These are phyloP conservation scores for Zaprionus vittiger DNA, from an alignment of 1,140 invertebrate species.

Conservation along the genomic window DNA sequence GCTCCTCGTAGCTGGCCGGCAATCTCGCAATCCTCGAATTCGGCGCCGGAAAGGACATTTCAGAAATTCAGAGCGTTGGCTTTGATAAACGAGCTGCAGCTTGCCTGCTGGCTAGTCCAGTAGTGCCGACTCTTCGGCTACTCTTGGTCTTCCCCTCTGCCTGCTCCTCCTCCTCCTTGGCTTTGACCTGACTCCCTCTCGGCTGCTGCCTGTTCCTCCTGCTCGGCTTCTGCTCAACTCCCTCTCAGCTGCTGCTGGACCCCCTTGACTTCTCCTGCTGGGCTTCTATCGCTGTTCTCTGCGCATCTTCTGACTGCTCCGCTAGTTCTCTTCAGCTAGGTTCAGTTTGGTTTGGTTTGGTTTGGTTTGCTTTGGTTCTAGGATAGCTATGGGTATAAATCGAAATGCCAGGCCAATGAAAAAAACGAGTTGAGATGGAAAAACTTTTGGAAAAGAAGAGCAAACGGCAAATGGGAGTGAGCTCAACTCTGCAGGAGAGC, in stretches of 20 bases:
- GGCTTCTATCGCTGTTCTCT: background rate
- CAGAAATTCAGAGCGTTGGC: conserved; percentile 77
- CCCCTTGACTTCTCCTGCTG: background rate
- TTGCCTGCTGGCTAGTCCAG: conserved; percentile 42
- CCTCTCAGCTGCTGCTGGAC: background rate
- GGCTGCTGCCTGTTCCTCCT: too few species aligned
- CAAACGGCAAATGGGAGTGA: conserved; percentile 26
- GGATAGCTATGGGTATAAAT: conserved; percentile 38
- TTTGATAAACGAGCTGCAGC: conserved; percentile 73
- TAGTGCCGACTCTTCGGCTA: background rate
- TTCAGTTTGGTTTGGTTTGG: background rate
- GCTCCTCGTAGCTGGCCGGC: conserved; percentile 2
- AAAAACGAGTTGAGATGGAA: conserved; percentile 41
- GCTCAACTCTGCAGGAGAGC: too few species aligned
- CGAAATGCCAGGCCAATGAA: conserved; percentile 40
- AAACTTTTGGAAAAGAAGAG: conserved; percentile 44
- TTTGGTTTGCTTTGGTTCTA: background rate
- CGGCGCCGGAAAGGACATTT: conserved; percentile 73
- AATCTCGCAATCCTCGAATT: conserved; percentile 29
- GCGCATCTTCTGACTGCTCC: conserved; percentile 13
- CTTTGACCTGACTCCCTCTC: background rate
- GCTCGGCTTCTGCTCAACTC: background rate
- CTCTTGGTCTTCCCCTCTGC: too few species aligned
- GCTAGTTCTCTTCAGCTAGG: background rate
- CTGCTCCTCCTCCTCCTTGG: background rate